Evolutionary conservation across 2,113 vertebrate species (phyloP).

Genomic region (Nyctibius bracteatus): DNA sequence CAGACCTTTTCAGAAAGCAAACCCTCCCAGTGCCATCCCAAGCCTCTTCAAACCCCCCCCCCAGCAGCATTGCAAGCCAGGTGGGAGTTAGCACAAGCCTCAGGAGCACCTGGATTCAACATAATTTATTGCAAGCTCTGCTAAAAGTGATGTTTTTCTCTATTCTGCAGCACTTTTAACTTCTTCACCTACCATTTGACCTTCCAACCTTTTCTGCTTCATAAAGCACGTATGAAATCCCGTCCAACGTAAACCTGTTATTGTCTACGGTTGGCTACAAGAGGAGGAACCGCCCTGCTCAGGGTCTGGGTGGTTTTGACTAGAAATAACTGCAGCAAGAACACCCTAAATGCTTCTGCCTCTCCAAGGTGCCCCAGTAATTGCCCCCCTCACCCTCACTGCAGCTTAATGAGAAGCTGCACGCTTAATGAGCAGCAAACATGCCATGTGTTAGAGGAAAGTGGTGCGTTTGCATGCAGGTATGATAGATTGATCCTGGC

Average conservation of each 20-base stretch:
- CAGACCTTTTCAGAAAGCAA: background rate
- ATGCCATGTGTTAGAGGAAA: too few species aligned
- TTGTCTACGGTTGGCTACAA: background rate
- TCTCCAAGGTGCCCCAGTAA: background rate
- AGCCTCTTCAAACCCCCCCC: background rate
- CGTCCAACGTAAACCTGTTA: background rate
- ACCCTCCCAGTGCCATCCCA: background rate
- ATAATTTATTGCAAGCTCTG: background rate
- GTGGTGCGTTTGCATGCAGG: too few species aligned
- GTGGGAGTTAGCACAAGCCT: background rate
- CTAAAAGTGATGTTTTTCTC: background rate
- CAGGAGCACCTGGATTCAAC: background rate
- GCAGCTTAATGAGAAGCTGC: background rate
- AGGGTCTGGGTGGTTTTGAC: background rate
- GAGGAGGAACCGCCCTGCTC: background rate
- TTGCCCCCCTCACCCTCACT: background rate
- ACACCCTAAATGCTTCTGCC: background rate
- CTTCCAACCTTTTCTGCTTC: background rate
- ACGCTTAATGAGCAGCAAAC: background rate
- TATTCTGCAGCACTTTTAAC: background rate
- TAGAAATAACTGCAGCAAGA: background rate
- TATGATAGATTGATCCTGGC: rapidly evolving
- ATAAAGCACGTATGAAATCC: background rate
- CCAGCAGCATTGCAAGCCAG: background rate
- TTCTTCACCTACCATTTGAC: background rate